phyloP scores from a whole-genome alignment of 1,140 invertebrate species.

The Drosophila baimaii region DNA sequence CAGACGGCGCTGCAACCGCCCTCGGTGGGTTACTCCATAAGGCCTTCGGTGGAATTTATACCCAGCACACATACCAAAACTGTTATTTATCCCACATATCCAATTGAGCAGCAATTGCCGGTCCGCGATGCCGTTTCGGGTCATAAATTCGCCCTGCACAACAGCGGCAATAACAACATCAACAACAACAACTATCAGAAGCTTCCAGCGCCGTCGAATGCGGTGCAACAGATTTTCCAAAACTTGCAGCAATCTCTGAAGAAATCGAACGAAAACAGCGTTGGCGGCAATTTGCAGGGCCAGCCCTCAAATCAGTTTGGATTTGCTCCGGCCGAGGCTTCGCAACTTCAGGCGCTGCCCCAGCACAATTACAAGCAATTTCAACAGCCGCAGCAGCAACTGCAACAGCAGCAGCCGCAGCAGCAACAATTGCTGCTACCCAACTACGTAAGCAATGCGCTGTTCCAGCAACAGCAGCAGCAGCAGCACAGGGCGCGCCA shows the following conservation, averaged over 20 bases:
- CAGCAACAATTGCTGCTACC: conserved; percentile 64
- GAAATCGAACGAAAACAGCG: conserved; percentile 63
- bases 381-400: conserved; percentile 63
- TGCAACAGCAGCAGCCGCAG: conserved; percentile 44
- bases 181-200: conserved; percentile 71
- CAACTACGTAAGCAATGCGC: conserved; percentile 71
- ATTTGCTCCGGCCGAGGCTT: conserved; percentile 74
- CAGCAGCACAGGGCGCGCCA: conserved; percentile 79
- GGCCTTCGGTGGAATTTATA: conserved; percentile 83
- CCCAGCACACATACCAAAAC: conserved; percentile 77
- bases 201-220: conserved; percentile 61
- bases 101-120: conserved; percentile 82
- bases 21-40: conserved; percentile 74
- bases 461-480: conserved; percentile 70
- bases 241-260: conserved; percentile 77
- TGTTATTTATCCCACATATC: conserved; percentile 80
- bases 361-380: conserved; percentile 80
- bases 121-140: conserved; percentile 74
- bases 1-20: conserved; percentile 78
- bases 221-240: conserved; percentile 81
- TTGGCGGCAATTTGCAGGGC: conserved; percentile 48
- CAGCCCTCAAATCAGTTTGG: conserved; percentile 79
- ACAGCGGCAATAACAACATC: conserved; percentile 43
- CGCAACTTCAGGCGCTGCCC: conserved; percentile 68
- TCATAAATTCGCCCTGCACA: conserved; percentile 76